Evolutionary conservation across 1,140 invertebrate genomes (phyloP).

Genomic region (Archivesica marissinica): DNA sequence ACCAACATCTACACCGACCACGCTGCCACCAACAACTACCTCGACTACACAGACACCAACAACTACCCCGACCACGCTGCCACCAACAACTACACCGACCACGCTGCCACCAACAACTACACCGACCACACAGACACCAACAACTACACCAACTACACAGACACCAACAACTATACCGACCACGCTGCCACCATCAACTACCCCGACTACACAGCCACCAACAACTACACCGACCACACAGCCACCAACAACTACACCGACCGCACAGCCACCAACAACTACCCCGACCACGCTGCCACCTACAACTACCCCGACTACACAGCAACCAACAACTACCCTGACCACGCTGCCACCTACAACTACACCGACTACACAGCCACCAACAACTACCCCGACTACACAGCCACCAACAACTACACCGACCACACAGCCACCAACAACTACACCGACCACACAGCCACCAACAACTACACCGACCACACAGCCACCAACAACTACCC

Average conservation of each 20-base stretch:
- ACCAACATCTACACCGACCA: not conserved
- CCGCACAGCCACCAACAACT: not conserved
- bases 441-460: not conserved
- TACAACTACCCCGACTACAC: no score
- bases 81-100: not conserved
- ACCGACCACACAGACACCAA: not conserved
- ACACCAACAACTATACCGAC: not conserved
- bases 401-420: not conserved
- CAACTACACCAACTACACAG: not conserved
- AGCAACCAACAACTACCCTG: not conserved
- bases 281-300: not conserved
- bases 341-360: not conserved
- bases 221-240: not conserved
- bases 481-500: not conserved
- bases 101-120: not conserved
- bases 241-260: not conserved
- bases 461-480: not conserved
- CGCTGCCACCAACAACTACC: not conserved
- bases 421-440: not conserved
- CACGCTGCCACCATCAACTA: not conserved
- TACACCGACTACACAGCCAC: not conserved
- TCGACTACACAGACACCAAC: not conserved
- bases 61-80: not conserved
- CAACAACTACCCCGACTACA: not conserved
- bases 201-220: not conserved